phyloP scores from a whole-genome alignment of 1,140 invertebrate genomes.

The Olivierus martensii region DNA sequence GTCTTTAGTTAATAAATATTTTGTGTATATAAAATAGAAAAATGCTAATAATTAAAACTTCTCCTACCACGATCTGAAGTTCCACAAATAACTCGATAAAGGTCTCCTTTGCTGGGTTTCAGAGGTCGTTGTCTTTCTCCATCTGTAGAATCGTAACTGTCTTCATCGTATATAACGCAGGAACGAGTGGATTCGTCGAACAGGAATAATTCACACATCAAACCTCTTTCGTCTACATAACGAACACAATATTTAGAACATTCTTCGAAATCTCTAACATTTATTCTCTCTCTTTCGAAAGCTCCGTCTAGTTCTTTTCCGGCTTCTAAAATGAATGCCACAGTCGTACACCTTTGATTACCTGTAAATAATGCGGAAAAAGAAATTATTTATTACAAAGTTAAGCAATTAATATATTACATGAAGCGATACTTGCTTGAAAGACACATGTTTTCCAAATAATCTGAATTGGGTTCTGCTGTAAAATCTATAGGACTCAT shows the following conservation, averaged over 20 bases:
- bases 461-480: conserved; percentile 72
- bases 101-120: conserved; percentile 20
- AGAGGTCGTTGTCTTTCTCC: conserved; percentile 41
- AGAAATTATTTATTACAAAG: too few species aligned
- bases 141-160: conserved; percentile 27
- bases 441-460: conserved; percentile 78
- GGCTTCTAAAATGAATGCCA: conserved; percentile 21
- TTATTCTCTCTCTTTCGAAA: conserved; percentile 19
- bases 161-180: conserved; percentile 75
- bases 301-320: conserved; percentile 21
- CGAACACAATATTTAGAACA: conserved; percentile 21
- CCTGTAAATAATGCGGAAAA: conserved; percentile 2
- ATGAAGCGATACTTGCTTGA: conserved; percentile 44
- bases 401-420: not conserved
- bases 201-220: conserved; percentile 48
- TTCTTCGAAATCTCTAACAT: conserved; percentile 19
- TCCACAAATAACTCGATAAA: conserved; percentile 22
- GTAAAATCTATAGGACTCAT: conserved; percentile 61
- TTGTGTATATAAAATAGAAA: too few species aligned
- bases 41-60: not conserved
- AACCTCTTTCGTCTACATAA: conserved; percentile 20
- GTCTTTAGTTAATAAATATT: too few species aligned
- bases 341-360: conserved; percentile 20
- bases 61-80: conserved; percentile 24
- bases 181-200: conserved; percentile 70